Conservation (phyloP, 30 jellyfish, hydroid and myxozoan genomes). For the Hydractinia echinata region DNA sequence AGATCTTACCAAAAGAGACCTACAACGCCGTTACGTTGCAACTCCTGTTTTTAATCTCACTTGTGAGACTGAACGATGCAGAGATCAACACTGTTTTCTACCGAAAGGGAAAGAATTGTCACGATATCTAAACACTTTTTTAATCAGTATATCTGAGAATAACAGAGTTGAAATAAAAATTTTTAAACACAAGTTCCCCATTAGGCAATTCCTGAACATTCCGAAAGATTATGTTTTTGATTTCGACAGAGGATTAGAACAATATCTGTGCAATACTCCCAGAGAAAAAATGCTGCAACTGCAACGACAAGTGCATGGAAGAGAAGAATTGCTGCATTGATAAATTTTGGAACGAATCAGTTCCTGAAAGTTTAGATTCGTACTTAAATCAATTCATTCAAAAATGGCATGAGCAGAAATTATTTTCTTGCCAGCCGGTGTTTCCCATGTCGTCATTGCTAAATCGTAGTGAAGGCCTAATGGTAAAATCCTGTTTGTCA, state of each 20-base stretch:
- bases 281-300: constrained; percentile 7
- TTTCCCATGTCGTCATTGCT: not conserved
- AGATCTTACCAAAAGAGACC: too few relatives aligned
- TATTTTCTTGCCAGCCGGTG: not conserved
- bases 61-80: too few relatives aligned
- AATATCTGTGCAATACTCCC: not conserved
- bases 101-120: too few relatives aligned
- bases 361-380: not conserved
- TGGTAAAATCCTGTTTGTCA: constrained; percentile 1
- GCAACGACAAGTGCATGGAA: not conserved
- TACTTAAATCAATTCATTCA: not conserved
- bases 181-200: not conserved
- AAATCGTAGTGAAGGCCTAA: not conserved
- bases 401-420: not conserved
- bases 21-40: too few relatives aligned
- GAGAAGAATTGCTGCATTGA: not conserved
- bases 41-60: too few relatives aligned
- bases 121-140: too few relatives aligned
- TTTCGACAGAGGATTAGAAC: not conserved
- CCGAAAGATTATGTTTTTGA: not conserved
- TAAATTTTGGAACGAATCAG: not conserved
- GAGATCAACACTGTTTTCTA: too few relatives aligned
- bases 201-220: not conserved
- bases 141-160: not conserved
- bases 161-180: not conserved